Conservation (phyloP, 1,140 invertebrate species). For the Pectinophora gossypiella region DNA sequence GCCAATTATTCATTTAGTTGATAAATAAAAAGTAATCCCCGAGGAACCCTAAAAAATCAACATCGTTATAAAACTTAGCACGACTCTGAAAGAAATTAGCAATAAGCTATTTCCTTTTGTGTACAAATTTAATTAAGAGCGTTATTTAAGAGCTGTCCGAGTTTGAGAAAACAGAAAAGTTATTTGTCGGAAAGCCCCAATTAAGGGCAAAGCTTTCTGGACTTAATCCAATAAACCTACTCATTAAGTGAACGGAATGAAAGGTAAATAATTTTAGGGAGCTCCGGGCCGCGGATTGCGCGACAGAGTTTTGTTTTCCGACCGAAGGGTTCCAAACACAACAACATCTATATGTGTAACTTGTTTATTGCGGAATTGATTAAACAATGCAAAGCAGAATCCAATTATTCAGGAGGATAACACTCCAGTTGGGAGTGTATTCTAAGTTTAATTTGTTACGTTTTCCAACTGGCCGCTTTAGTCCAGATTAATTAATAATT, state of each 20-base stretch:
- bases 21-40: too few relatives aligned
- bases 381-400: constrained; percentile 42
- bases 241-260: constrained; percentile 72
- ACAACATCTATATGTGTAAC: constrained; percentile 21
- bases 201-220: constrained; percentile 73
- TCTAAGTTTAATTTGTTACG: neutral
- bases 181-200: constrained; percentile 71
- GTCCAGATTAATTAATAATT: neutral
- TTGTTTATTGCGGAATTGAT: constrained; percentile 32
- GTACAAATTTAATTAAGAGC: constrained; percentile 64
- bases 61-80: neutral
- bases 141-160: constrained; percentile 67
- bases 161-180: constrained; percentile 71
- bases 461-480: neutral
- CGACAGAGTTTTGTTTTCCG: constrained; percentile 41
- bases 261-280: constrained; percentile 73
- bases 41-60: neutral
- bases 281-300: constrained; percentile 35
- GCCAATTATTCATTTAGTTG: too few relatives aligned
- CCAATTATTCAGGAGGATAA: constrained; percentile 36
- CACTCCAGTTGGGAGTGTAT: constrained; percentile 2
- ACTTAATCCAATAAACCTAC: constrained; percentile 75
- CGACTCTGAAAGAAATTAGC: neutral
- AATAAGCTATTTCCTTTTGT: constrained; percentile 42
- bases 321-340: constrained; percentile 32